These are phyloP conservation scores for Rissa tridactyla DNA, from an alignment of 2,113 vertebrate genomes.

Conservation along the genomic window DNA sequence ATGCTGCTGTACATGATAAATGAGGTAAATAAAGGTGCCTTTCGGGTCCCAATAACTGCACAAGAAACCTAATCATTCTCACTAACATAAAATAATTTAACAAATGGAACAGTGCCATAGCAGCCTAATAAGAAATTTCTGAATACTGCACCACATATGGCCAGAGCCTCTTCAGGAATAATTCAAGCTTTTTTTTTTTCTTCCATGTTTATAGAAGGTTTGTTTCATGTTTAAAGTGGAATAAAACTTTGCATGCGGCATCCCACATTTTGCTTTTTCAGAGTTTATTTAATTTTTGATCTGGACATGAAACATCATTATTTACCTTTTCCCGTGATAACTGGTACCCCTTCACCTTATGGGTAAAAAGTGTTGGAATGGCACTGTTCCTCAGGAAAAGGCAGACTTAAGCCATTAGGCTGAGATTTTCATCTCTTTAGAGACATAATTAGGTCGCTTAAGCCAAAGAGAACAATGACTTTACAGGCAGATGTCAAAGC, in stretches of 20 bases:
- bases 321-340: not conserved
- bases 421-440: not conserved
- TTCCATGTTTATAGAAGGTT: not conserved
- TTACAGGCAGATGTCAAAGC: not conserved
- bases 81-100: constrained; percentile 70
- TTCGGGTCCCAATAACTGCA: constrained; percentile 65
- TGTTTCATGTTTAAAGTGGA: constrained; percentile 1
- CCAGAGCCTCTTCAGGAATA: constrained; percentile 35
- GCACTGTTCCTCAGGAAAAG: not conserved
- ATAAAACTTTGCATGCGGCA: not conserved
- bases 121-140: constrained; percentile 61
- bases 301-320: not conserved
- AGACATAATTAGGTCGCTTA: not conserved
- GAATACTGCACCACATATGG: constrained; percentile 41
- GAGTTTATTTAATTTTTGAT: not conserved
- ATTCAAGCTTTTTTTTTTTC: not conserved
- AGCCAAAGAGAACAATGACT: not conserved
- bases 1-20: constrained; percentile 68
- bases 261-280: not conserved
- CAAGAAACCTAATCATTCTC: constrained; percentile 66
- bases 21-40: constrained; percentile 71
- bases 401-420: not conserved
- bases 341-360: not conserved
- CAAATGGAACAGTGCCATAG: constrained; percentile 63
- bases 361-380: not conserved